Percentiles rank a stretch among this genome's conserved stretches.
These are phyloP conservation scores for Drosophila ogumai DNA, from an alignment of 1,140 invertebrate species.

Conservation along the genomic window DNA sequence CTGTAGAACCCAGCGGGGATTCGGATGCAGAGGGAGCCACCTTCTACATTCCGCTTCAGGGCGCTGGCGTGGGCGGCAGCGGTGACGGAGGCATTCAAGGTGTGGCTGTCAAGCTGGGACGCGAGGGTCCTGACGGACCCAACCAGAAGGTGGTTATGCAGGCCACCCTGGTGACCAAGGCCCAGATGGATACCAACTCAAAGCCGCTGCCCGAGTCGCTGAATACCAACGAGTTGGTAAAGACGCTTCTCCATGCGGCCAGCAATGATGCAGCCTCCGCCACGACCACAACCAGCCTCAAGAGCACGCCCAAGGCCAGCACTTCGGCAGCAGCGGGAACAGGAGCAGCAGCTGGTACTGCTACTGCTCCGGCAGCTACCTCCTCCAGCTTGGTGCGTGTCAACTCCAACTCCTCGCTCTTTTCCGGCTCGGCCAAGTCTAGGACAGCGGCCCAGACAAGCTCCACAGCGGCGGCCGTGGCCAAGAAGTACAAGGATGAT, in stretches of 20 bases:
- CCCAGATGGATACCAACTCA: conserved; percentile 85
- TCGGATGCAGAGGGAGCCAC: conserved; percentile 86
- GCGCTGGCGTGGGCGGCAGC: conserved; percentile 85
- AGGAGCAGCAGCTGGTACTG: not conserved
- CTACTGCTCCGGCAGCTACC: not conserved
- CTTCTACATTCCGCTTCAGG: conserved; percentile 90
- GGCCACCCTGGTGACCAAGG: conserved; percentile 89
- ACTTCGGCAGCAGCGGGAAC: conserved; percentile 52
- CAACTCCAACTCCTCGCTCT: conserved; percentile 79
- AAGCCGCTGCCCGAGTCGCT: conserved; percentile 78
- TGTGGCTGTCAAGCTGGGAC: conserved; percentile 89
- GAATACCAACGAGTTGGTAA: conserved; percentile 78
- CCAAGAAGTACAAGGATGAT: conserved; percentile 81
- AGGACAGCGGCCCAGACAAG: conserved; percentile 58
- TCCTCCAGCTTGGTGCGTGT: conserved; percentile 60
- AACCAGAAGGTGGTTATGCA: conserved; percentile 88
- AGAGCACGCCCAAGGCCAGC: conserved; percentile 86
- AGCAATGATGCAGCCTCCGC: conserved; percentile 45
- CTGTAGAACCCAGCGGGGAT: conserved; percentile 46
- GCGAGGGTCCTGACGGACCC: conserved; percentile 87
- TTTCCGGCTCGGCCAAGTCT: conserved; percentile 79
- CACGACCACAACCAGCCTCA: conserved; percentile 72
- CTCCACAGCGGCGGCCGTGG: conserved; percentile 38
- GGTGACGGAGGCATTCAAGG: conserved; percentile 87
- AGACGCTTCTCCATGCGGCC: conserved; percentile 74